Conservation (phyloP, 2,113 vertebrate species). For the Noctilio leporinus region DNA sequence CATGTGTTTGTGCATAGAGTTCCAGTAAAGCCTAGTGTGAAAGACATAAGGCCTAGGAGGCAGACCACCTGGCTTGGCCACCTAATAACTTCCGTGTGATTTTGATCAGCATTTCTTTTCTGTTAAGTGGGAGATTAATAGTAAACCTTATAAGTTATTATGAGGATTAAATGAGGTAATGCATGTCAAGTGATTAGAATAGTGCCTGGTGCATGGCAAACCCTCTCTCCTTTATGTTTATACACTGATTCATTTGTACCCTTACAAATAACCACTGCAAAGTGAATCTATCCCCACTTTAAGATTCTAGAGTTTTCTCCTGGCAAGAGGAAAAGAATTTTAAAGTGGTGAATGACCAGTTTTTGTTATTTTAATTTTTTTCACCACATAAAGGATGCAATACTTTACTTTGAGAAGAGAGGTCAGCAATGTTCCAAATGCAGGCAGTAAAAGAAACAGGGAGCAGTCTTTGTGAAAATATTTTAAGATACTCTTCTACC, state of each 20-base stretch:
- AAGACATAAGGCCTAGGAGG: neutral
- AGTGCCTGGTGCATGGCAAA: neutral
- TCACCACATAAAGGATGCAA: constrained; percentile 22
- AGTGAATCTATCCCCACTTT: neutral
- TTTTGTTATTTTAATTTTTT: neutral
- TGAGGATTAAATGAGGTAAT: neutral
- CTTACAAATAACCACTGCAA: constrained; percentile 8
- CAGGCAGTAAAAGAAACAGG: constrained; percentile 25
- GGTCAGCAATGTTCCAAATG: constrained; percentile 33
- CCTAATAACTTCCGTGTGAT: neutral
- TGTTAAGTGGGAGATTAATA: neutral
- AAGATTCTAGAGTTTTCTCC: constrained; percentile 5
- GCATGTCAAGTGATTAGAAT: neutral
- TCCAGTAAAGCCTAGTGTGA: neutral
- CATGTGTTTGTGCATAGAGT: neutral
- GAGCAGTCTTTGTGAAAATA: constrained; percentile 16
- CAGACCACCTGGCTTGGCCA: neutral
- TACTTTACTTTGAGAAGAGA: constrained; percentile 31
- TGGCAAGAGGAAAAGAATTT: neutral
- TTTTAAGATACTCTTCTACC: constrained; percentile 1
- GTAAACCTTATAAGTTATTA: neutral
- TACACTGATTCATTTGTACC: neutral
- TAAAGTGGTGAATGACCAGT: neutral
- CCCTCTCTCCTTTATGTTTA: neutral
- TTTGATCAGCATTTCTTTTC: neutral